Percentiles rank a stretch among this genome's conserved stretches.
Conservation (phyloP, 2,888 invertebrate species). For the Balanococcus diminutus region DNA sequence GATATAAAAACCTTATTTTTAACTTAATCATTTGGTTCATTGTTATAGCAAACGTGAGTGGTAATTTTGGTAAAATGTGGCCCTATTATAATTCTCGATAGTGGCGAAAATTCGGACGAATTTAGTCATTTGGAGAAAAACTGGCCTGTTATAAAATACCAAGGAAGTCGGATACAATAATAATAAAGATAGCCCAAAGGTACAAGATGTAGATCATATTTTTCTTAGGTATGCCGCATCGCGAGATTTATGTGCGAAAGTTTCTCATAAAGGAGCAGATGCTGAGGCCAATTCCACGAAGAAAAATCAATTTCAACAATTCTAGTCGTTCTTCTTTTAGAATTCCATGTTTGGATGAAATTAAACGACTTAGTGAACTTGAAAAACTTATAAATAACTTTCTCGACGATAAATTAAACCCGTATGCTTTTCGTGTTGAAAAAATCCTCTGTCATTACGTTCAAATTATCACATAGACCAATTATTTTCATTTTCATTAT, state of each 20-base stretch:
- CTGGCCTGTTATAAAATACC: background rate
- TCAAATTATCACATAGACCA: background rate
- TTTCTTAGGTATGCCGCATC: background rate
- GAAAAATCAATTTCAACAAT: conserved; percentile 29
- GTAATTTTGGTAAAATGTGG: conserved; percentile 12
- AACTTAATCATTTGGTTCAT: background rate
- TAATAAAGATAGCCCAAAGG: background rate
- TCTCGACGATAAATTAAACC: background rate
- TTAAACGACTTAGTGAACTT: conserved; percentile 22
- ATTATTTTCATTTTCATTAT: background rate
- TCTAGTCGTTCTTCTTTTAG: background rate
- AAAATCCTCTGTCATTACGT: background rate
- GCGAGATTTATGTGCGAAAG: conserved; percentile 23
- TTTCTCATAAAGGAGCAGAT: conserved; percentile 25
- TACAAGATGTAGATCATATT: conserved; percentile 28
- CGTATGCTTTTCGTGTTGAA: background rate
- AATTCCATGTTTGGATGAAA: background rate
- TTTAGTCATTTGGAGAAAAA: background rate
- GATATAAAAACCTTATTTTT: background rate
- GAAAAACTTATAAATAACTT: conserved; percentile 29
- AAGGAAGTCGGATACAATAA: background rate
- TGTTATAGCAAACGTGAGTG: background rate
- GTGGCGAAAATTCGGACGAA: background rate
- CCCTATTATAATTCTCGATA: background rate
- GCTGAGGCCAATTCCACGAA: background rate